Conservation (phyloP, 2,113 vertebrate species). For the Mugil cephalus region DNA sequence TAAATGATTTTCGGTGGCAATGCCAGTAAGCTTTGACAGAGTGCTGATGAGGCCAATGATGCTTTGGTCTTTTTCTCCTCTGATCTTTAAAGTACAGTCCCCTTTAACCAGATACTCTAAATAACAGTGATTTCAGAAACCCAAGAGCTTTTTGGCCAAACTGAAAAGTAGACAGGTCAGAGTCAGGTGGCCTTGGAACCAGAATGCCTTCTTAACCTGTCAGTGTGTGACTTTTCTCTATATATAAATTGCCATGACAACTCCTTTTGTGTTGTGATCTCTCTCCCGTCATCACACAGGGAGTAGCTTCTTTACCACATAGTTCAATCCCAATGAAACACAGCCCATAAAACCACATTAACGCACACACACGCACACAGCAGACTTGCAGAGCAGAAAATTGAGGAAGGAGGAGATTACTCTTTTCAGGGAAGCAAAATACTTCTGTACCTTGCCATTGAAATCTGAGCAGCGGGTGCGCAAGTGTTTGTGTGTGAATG, state of each 20-base stretch:
- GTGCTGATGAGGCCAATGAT: slow-evolving; percentile 30
- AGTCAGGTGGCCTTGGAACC: slow-evolving; percentile 43
- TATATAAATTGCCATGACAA: slow-evolving; percentile 61
- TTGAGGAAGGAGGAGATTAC: background rate
- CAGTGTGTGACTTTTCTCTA: slow-evolving; percentile 63
- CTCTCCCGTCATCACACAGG: slow-evolving; percentile 51
- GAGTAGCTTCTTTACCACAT: slow-evolving; percentile 49
- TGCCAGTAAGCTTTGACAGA: slow-evolving; percentile 13
- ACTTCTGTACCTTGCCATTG: slow-evolving; percentile 39
- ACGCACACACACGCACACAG: background rate
- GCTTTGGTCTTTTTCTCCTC: slow-evolving; percentile 13
- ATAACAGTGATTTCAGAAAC: slow-evolving; percentile 58
- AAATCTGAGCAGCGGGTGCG: slow-evolving; percentile 33
- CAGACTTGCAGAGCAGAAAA: background rate
- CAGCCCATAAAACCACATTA: slow-evolving; percentile 40
- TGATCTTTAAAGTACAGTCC: slow-evolving; percentile 48
- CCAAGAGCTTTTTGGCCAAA: slow-evolving; percentile 58
- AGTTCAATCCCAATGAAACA: slow-evolving; percentile 31
- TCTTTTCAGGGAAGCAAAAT: slow-evolving; percentile 27
- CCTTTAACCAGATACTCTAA: slow-evolving; percentile 42
- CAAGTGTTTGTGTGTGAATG: slow-evolving; percentile 12
- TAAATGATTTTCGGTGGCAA: slow-evolving; percentile 1
- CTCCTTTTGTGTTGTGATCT: slow-evolving; percentile 53
- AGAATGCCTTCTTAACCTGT: slow-evolving; percentile 51
- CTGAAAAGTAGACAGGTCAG: slow-evolving; percentile 50